phyloP scores from a whole-genome alignment of 2,888 invertebrate species.

The Dexiosoma caninum region DNA sequence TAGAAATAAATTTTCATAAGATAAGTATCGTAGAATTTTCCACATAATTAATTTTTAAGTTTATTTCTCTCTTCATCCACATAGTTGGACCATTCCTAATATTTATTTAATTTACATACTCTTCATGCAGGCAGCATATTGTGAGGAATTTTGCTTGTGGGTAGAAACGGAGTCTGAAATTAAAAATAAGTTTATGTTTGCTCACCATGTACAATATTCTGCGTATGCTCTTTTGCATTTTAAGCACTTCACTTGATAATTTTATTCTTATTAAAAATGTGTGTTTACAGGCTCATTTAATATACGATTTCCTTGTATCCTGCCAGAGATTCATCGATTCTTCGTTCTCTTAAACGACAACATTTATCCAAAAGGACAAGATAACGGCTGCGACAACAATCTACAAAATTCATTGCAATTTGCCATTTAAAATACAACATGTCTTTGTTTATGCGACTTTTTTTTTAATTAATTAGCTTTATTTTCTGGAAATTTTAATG shows the following conservation, averaged over 20 bases:
- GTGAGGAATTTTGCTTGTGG: background rate
- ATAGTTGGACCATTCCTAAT: too few relatives aligned
- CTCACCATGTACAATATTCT: background rate
- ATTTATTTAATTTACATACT: slow-evolving; percentile 14
- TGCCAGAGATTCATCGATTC: background rate
- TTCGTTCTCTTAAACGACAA: background rate
- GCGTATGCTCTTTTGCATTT: slow-evolving; percentile 8
- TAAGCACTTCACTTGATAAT: slow-evolving; percentile 12
- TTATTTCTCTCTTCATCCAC: too few relatives aligned
- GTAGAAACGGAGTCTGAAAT: background rate
- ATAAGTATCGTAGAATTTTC: too few relatives aligned
- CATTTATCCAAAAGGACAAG: background rate
- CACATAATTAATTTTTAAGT: too few relatives aligned
- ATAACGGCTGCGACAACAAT: background rate
- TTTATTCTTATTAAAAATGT: slow-evolving; percentile 26
- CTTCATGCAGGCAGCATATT: background rate
- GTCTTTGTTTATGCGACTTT: slow-evolving; percentile 43
- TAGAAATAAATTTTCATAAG: too few relatives aligned
- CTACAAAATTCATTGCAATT: slow-evolving; percentile 45
- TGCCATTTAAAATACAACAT: slow-evolving; percentile 40
- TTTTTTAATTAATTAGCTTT: slow-evolving; percentile 62
- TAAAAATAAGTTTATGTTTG: background rate
- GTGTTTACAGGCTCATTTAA: slow-evolving; percentile 42
- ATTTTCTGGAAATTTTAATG: slow-evolving; percentile 58
- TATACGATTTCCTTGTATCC: background rate